A percentile compares a stretch with the other conserved stretches of the same genome.
Conservation (phyloP, 2,113 vertebrate species). For the Callocephalon fimbriatum region DNA sequence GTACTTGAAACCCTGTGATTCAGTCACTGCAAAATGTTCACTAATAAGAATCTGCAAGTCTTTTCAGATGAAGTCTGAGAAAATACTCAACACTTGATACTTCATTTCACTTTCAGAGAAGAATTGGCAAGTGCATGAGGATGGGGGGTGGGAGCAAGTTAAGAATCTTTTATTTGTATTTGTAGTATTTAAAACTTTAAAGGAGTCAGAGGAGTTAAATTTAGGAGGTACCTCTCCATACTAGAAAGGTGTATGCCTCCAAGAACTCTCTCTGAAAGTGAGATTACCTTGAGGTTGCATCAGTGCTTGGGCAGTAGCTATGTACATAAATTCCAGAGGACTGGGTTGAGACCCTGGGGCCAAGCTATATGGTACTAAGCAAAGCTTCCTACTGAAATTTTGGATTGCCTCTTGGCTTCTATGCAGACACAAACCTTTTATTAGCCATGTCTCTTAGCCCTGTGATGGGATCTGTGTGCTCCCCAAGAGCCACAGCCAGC, state of each 20-base stretch:
- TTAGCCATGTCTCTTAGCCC: accelerated
- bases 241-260: neutral
- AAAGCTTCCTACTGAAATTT: neutral
- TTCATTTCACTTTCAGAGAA: neutral
- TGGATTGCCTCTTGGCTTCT: neutral
- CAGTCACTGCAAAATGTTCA: neutral
- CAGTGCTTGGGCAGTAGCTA: neutral
- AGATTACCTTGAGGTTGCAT: neutral
- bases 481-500: neutral
- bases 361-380: neutral
- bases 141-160: neutral
- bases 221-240: neutral
- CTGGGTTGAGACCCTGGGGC: neutral
- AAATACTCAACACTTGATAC: neutral
- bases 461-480: accelerated
- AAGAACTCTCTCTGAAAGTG: neutral
- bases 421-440: neutral
- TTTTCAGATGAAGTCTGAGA: neutral
- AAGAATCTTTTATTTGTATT: neutral
- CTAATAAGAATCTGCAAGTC: neutral
- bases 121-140: neutral
- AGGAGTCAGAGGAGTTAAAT: neutral
- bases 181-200: neutral
- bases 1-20: neutral
- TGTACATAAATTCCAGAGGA: accelerated